phyloP scores from a whole-genome alignment of 2,113 vertebrate genomes.

The Nothoprocta perdicaria region DNA sequence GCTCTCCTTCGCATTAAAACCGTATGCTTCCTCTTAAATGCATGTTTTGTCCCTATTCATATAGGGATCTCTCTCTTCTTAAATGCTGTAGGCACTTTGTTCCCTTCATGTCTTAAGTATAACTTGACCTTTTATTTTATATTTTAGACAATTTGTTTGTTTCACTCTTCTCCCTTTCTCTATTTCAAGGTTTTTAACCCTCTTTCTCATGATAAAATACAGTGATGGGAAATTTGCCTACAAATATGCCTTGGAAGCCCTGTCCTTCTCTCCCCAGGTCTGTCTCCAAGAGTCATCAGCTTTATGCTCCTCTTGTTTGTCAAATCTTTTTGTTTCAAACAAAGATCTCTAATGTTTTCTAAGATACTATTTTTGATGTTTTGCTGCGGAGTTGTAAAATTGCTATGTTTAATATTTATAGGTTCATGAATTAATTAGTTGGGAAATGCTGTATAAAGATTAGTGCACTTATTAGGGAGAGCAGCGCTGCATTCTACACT shows the following conservation, averaged over 20 bases:
- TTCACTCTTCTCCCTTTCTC: not conserved
- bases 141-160: not conserved
- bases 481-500: not conserved
- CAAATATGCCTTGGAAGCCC: constrained; percentile 2
- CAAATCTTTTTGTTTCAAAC: constrained; percentile 38
- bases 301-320: constrained; percentile 30
- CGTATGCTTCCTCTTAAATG: not conserved
- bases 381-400: constrained; percentile 46
- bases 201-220: not conserved
- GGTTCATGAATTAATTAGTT: constrained; percentile 69
- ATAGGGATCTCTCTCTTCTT: not conserved
- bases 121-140: not conserved
- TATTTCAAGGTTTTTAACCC: not conserved
- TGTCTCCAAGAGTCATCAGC: not conserved
- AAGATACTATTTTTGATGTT: constrained; percentile 43
- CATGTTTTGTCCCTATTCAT: not conserved
- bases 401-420: constrained; percentile 68
- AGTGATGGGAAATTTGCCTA: not conserved
- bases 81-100: not conserved
- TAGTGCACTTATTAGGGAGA: not conserved
- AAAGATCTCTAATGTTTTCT: constrained; percentile 51
- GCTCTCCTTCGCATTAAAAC: too few relatives aligned
- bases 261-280: not conserved
- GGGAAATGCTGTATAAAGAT: constrained; percentile 27
- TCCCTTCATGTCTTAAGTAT: not conserved